phyloP scores from a whole-genome alignment of 1,140 invertebrate species.

The Leptinotarsa undecemlineata region DNA sequence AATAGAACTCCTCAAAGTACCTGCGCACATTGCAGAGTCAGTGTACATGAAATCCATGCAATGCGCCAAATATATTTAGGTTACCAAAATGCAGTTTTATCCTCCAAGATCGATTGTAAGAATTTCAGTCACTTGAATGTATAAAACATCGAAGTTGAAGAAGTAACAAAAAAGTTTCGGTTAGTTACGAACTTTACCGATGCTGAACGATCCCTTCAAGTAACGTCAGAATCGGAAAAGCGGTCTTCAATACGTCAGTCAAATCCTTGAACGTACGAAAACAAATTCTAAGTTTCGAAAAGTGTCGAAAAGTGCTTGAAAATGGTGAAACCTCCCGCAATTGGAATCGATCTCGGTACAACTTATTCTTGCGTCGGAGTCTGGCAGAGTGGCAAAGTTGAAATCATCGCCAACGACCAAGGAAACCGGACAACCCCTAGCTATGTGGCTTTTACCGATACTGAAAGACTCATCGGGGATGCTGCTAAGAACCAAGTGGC shows the following conservation, averaged over 20 bases:
- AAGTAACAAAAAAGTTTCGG: not conserved
- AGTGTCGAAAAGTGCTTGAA: conserved; percentile 86
- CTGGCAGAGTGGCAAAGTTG: conserved; percentile 85
- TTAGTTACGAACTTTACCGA: conserved; percentile 1
- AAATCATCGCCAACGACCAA: conserved; percentile 94
- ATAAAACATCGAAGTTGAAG: not conserved
- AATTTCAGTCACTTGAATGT: not conserved
- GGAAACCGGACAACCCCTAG: conserved; percentile 90
- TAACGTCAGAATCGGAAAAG: conserved; percentile 12
- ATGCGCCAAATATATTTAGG: not conserved
- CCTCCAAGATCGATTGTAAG: not conserved
- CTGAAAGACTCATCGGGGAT: conserved; percentile 72
- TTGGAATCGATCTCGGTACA: conserved; percentile 79
- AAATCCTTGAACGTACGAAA: conserved; percentile 15
- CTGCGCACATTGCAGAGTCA: no score
- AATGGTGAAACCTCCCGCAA: conserved; percentile 57
- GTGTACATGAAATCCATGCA: no score
- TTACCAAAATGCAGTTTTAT: not conserved
- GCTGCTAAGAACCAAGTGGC: conserved; percentile 65
- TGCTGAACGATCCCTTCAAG: not conserved
- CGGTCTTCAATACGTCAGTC: conserved; percentile 25
- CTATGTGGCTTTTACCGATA: conserved; percentile 87
- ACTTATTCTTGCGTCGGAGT: conserved; percentile 84
- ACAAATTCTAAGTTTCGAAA: conserved; percentile 56
- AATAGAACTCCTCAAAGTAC: no score